Evolutionary conservation across 1,140 invertebrate species (phyloP), one percentile per base, ranked within the genome.

Genomic region (Nylanderia fulva): DNA sequence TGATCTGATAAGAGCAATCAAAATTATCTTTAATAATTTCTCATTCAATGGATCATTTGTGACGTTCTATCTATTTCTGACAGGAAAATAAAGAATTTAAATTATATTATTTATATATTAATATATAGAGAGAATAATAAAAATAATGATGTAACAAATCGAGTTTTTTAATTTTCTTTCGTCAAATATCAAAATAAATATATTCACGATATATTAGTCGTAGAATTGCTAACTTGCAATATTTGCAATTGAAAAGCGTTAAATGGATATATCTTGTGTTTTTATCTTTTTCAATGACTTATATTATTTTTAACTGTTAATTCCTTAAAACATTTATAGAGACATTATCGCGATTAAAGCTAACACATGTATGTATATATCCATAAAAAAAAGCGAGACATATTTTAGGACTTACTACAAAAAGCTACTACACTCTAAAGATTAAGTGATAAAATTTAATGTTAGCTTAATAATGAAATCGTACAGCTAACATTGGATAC

Each of bases 401-500:
- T 45, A 76, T 24, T 85, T 77, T 88, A 89, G 60, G 29, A 85
- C 45, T 82, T 72, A 45, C 69, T 86, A 89, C 24, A 56, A 82
- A 90, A 56, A 61, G 45, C 45, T 86, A 82, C 36, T 54, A 79
- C 69, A 15, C 54, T 85, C 71, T 86, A 87, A 88, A 82, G 45
- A 0, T 86, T 76, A 66, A 86, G 69, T 83, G 36, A 58, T 90
- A 91, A 87, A 87, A 90, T 90, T 88, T 91, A 89, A 90, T 85
- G 36, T 75, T 88, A 85, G 39, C 85, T 89, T 91, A 91, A 88
- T 85, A 76, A 88, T 52, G 68, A 85, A 85, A 85, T 85, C 71
- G 63, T 88, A 91, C 83, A 85, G 42, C 88, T 88, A 89, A 85
- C 72, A 58, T 66, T 52, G n/a, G 42, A 60, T n/a, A n/a, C 54